Evolutionary conservation across 2,888 invertebrate species (phyloP), one percentile per base, ranked within the genome.

Genomic region (Rosalia funebris): DNA sequence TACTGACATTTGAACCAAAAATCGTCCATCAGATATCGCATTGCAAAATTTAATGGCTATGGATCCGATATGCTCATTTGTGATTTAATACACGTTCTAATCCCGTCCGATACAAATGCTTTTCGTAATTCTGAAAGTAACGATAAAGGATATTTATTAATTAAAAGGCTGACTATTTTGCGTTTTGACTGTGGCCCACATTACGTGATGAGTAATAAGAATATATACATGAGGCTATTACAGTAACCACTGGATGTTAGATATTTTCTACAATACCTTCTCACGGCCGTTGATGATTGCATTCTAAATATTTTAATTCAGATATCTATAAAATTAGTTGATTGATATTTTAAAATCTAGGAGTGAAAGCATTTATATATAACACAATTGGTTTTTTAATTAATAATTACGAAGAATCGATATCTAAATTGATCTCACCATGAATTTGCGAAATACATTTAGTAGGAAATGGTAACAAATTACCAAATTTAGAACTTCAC

Each of bases 101-200:
- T 47, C 34, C 17, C 1, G 32, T 47, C 31, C 15, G 14, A 45
- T 4, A 14, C 12, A 31, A 45, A 47, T 47, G 47, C n/a, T 15
- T 47, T 47, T 34, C 32, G 47, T 32, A 47, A 47, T 34, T 34
- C 5, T 15, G 11, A 19, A 47, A 34, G 16, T 47, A 34, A 17
- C 45, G 12, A 10, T 34, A 47, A 45, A 42, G 42, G 19, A 10
- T 42, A 42, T 17, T 42, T n/a, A 11, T 32, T 34, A 17, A 32
- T 34, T 47, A 47, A 15, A 9, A 15, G n/a, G 15, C 17, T 1
- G 12, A 14, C 17, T 1, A 34, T 47, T 17, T 45, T 45, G 7
- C 34, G 31, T 47, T 32, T 47, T n/a, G 17, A 34, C 7, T 20
- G 11, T 12, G 20, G 19, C 44, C 44, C 20, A 44, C 44, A 44